phyloP scores from a whole-genome alignment of 1,140 invertebrate genomes.

The Neuroterus valhalla region DNA sequence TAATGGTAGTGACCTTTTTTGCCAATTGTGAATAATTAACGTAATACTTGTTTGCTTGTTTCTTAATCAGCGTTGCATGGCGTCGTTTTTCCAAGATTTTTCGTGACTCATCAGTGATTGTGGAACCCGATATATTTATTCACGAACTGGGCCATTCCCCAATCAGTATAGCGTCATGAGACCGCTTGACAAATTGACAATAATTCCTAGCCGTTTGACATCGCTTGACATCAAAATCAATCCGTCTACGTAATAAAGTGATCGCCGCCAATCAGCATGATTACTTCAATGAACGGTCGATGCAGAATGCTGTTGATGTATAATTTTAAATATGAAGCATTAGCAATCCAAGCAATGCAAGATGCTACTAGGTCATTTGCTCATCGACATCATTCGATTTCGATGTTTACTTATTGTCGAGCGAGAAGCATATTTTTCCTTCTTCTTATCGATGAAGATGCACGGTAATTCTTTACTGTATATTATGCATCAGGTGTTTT shows the following conservation, averaged over 20 bases:
- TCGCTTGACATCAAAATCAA: slow-evolving; percentile 73
- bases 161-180: slow-evolving; percentile 58
- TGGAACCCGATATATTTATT: slow-evolving; percentile 44
- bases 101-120: slow-evolving; percentile 1
- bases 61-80: not conserved
- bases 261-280: slow-evolving; percentile 70
- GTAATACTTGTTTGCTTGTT: slow-evolving; percentile 21
- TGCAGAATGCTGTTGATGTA: slow-evolving; percentile 52
- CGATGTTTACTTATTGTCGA: not conserved
- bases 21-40: not conserved
- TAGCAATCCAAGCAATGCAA: not conserved
- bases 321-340: slow-evolving; percentile 41
- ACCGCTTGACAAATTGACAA: slow-evolving; percentile 67
- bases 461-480: slow-evolving; percentile 6
- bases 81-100: not conserved
- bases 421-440: too few relatives aligned
- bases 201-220: slow-evolving; percentile 72
- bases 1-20: slow-evolving; percentile 13
- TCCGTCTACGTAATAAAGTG: slow-evolving; percentile 71
- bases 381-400: not conserved
- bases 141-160: slow-evolving; percentile 60
- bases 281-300: slow-evolving; percentile 69
- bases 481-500: slow-evolving; percentile 22
- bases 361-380: slow-evolving; percentile 13
- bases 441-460: not conserved